A percentile compares a stretch with the other conserved stretches of the same genome.
These are phyloP conservation scores for Thumatha senex DNA, from an alignment of 2,888 invertebrate species.

Conservation along the genomic window DNA sequence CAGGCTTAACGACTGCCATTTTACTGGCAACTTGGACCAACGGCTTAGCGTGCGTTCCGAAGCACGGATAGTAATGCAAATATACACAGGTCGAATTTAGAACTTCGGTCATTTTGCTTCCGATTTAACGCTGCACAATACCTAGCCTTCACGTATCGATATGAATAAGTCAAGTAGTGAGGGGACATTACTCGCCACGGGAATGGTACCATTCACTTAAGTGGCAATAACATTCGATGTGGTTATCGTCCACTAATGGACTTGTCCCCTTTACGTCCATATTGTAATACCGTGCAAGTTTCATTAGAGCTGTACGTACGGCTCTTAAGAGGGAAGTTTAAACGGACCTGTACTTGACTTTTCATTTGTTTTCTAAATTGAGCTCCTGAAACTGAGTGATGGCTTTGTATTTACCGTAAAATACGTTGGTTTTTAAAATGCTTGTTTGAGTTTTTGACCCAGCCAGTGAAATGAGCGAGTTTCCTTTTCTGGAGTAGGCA, in stretches of 20 bases:
- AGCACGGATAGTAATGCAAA: too few species aligned
- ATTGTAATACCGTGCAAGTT: conserved; percentile 27
- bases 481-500: too few species aligned
- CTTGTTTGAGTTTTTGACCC: not conserved
- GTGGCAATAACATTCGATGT: conserved; percentile 29
- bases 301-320: conserved; percentile 11
- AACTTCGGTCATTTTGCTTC: not conserved
- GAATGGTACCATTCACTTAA: conserved; percentile 21
- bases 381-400: not conserved
- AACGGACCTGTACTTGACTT: conserved; percentile 6
- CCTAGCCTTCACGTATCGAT: not conserved
- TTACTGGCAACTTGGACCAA: too few species aligned
- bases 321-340: conserved; percentile 3
- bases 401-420: not conserved
- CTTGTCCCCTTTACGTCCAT: conserved; percentile 18
- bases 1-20: too few species aligned
- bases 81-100: too few species aligned
- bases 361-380: conserved; percentile 1
- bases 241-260: conserved; percentile 28
- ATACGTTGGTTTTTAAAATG: not conserved
- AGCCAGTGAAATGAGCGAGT: too few species aligned
- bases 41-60: too few species aligned
- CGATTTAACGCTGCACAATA: not conserved
- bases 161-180: conserved; percentile 17
- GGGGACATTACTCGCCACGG: conserved; percentile 19